A percentile compares a stretch with the other conserved stretches of the same genome.
These are phyloP conservation scores for Drosophila tropicalis DNA, from an alignment of 1,140 invertebrate species.

Conservation along the genomic window DNA sequence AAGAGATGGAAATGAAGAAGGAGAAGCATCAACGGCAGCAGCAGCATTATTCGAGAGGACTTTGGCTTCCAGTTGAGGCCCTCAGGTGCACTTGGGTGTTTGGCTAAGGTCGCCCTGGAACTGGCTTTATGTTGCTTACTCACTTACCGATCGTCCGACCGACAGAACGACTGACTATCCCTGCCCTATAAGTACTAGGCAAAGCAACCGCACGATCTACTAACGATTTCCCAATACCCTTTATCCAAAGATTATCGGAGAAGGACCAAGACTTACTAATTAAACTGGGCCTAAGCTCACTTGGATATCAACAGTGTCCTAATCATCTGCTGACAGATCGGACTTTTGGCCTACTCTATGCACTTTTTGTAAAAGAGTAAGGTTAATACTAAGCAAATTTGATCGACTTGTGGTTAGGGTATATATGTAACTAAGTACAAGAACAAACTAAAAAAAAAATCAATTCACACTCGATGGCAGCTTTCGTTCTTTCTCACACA, in stretches of 20 bases:
- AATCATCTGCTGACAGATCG: too few species aligned
- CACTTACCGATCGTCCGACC: slow-evolving; percentile 8
- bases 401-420: neutral
- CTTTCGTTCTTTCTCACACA: slow-evolving; percentile 16
- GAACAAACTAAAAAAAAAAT: slow-evolving; percentile 47
- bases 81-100: slow-evolving; percentile 59
- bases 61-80: slow-evolving; percentile 44
- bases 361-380: too few species aligned
- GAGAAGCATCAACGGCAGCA: slow-evolving; percentile 41
- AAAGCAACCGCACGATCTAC: neutral
- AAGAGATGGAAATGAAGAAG: slow-evolving; percentile 7
- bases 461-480: slow-evolving; percentile 79
- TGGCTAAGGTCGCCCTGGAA: slow-evolving; percentile 39
- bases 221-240: neutral
- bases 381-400: too few species aligned
- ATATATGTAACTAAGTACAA: neutral
- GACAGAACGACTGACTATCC: neutral
- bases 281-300: too few species aligned
- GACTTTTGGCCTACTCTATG: too few species aligned
- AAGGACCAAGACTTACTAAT: too few species aligned
- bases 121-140: slow-evolving; percentile 22
- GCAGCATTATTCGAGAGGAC: slow-evolving; percentile 18
- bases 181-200: slow-evolving; percentile 35
- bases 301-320: too few species aligned
- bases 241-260: neutral